Percentiles rank a stretch among this genome's conserved stretches.
Conservation (phyloP, 2,888 invertebrate genomes). For the Celastrina argiolus region DNA sequence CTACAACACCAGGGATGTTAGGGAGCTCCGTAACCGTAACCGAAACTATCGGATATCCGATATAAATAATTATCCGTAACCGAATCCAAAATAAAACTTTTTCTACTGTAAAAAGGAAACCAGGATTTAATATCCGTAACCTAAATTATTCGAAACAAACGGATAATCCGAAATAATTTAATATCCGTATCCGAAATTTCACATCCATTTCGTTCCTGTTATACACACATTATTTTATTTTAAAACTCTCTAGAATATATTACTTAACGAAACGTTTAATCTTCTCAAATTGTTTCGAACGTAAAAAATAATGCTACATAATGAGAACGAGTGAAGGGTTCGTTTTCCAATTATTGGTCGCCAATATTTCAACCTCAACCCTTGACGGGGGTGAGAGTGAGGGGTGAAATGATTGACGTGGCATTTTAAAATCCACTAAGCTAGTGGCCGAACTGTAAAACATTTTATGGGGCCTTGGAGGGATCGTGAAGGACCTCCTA, state of each 20-base stretch:
- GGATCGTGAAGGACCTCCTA: background rate
- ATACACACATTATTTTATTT: too few species aligned
- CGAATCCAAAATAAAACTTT: too few species aligned
- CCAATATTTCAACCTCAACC: slow-evolving; percentile 9
- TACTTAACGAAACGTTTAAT: background rate
- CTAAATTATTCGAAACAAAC: too few species aligned
- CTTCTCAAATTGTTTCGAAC: background rate
- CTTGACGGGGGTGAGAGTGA: background rate
- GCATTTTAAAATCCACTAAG: slow-evolving; percentile 11
- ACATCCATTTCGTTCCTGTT: too few species aligned
- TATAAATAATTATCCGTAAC: too few species aligned
- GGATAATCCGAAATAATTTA: too few species aligned
- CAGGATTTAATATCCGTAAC: too few species aligned
- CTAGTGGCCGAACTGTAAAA: slow-evolving; percentile 30
- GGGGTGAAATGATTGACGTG: slow-evolving; percentile 8
- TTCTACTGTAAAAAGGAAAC: too few species aligned
- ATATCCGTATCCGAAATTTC: too few species aligned
- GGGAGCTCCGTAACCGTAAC: too few species aligned
- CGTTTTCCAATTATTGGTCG: slow-evolving; percentile 6
- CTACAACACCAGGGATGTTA: too few species aligned
- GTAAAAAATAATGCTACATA: background rate
- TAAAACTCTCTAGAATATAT: background rate
- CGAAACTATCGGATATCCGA: too few species aligned
- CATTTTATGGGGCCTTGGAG: slow-evolving; percentile 33
- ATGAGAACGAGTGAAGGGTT: background rate